A percentile compares a stretch with the other conserved stretches of the same genome.
Evolutionary conservation across 2,797 vertebrate genomes (phyloP).

Genomic region (Dermochelys coriacea): DNA sequence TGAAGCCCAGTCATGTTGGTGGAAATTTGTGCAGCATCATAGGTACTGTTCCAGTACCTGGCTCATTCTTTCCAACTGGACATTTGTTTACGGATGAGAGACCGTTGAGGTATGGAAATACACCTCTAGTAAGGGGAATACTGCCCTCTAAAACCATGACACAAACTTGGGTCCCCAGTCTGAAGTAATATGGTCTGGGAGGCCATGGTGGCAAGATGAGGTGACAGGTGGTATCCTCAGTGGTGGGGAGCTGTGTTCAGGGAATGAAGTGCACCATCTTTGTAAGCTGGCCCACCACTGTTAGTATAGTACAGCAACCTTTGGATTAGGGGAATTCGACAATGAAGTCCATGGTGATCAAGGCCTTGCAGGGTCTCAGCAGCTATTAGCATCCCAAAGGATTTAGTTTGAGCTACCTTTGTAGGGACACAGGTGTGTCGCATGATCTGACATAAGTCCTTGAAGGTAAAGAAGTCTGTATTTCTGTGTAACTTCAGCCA

Average conservation of each 20-base stretch:
- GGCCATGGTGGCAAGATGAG: not conserved
- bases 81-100: not conserved
- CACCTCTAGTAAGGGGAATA: not conserved
- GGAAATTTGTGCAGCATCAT: too few species aligned
- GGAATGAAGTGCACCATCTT: not conserved
- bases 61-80: not conserved
- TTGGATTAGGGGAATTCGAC: not conserved
- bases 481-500: too few species aligned
- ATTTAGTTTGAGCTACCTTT: not conserved
- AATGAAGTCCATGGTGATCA: not conserved
- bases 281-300: not conserved
- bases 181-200: not conserved
- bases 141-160: not conserved
- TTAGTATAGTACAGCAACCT: not conserved
- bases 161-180: not conserved
- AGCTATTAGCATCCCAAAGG: too few species aligned
- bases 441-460: not conserved
- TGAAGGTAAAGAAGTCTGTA: too few species aligned
- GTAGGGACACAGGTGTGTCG: not conserved
- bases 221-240: not conserved
- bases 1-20: too few species aligned
- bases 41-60: not conserved
- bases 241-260: not conserved
- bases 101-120: not conserved
- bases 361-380: not conserved